Percentiles rank a stretch among this genome's conserved stretches.
Conservation (phyloP, 2,113 vertebrate species). For the Centropus unirufus region DNA sequence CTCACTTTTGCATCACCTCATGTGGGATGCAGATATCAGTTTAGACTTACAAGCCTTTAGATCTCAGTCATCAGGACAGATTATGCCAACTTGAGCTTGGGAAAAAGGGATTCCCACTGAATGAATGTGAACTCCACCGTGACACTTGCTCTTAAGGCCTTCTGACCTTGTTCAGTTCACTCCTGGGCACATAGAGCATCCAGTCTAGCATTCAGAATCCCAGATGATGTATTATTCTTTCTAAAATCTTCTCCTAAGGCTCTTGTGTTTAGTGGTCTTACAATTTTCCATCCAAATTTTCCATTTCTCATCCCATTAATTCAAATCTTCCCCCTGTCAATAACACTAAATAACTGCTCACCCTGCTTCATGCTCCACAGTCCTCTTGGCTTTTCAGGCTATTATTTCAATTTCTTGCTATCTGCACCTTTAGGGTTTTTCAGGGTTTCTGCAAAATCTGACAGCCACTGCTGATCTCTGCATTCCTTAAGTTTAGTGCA, state of each 20-base stretch:
- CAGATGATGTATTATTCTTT: fast-evolving
- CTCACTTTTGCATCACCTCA: not conserved
- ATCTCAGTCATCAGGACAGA: not conserved
- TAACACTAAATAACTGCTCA: not conserved
- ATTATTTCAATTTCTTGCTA: not conserved
- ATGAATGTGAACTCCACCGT: not conserved
- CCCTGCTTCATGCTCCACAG: not conserved
- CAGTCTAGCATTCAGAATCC: not conserved
- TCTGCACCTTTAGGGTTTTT: fast-evolving
- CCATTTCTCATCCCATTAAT: not conserved
- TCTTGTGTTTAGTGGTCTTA: not conserved
- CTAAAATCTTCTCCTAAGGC: not conserved
- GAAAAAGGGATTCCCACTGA: not conserved
- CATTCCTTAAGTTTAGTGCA: not conserved
- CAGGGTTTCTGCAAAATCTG: not conserved
- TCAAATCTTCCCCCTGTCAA: fast-evolving
- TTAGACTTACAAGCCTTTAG: not conserved
- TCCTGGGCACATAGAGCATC: too few relatives aligned
- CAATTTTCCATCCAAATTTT: not conserved
- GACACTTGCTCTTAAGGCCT: not conserved
- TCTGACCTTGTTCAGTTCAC: not conserved
- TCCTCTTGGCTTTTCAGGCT: not conserved
- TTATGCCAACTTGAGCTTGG: not conserved
- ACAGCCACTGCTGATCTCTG: too few relatives aligned
- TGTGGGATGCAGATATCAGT: not conserved